Base-by-base conservation (phyloP, 1,140 invertebrate genomes). In the Micrasema minimum region DNA sequence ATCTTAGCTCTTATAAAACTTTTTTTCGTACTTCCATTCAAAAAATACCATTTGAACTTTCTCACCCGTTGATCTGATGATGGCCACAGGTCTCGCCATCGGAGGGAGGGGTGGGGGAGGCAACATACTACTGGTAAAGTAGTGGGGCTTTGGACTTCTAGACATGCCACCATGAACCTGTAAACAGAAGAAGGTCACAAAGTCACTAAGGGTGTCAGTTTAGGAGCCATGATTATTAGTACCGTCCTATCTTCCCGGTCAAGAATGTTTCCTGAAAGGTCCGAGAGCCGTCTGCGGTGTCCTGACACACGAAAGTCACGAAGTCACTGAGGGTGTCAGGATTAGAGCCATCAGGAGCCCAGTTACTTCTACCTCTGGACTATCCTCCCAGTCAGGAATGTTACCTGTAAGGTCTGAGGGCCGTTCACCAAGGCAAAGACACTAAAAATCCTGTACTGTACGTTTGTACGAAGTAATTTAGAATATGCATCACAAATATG, bases 41-140 rank as follows among this genome's bases (percentile, higher is more conserved):
- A n/a, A n/a, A n/a, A n/a, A n/a, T n/a, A n/a, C n/a, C n/a, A n/a
- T 12, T 46, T 10, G 10, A 11, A 20, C 22, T 7, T 51, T 12
- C 16, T 53, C 79, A 85, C 93, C 92, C 72, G 93, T 95, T 41
- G 94, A 95, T 78, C 95, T 87, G 77, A 98, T 95, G 74, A 98
- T 97, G 20, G 96, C 95, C 9, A 98, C 96, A 0, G 96, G 96
- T 74, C 96, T 87, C 2, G 96, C 96, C 93, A 98, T 96, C 7
- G 95, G 95, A 2, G 96, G 95, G 1, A 96, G 89, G n/a, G 96
- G 96, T n/a, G 96, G 94, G 43, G 96, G 96, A 12, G 96, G 96
- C 75, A 98, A 85, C 90, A 93, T 96, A 73, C 93, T 91, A 78
- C 92, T 93, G 71, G 91, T 89, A 85, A 96, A 96, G 83, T 96